A percentile compares a stretch with the other conserved stretches of the same genome.
phyloP scores from a whole-genome alignment of 2,797 vertebrate species.

The Parauchenoglanis ngamensis region DNA sequence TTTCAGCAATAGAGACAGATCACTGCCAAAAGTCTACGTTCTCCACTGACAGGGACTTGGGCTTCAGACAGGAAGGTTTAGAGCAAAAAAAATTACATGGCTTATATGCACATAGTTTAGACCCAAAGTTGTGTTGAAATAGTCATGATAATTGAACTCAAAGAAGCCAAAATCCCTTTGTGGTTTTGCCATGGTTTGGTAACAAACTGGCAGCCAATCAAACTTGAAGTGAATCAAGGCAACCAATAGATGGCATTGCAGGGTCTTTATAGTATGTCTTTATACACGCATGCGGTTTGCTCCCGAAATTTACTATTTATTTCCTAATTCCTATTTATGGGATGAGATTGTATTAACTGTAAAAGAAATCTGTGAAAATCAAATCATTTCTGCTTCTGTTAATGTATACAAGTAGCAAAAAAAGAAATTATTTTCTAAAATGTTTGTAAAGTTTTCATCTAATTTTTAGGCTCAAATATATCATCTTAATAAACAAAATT shows the following conservation, averaged over 20 bases:
- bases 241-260: conserved; percentile 28
- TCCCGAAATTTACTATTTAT: conserved; percentile 2
- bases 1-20: conserved; percentile 55
- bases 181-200: conserved; percentile 50
- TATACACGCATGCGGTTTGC: neutral
- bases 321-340: neutral
- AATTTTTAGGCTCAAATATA: neutral
- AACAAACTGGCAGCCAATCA: conserved; percentile 45
- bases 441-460: neutral
- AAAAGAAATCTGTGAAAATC: neutral
- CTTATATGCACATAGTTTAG: conserved; percentile 41
- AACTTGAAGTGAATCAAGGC: conserved; percentile 21
- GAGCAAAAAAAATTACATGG: conserved; percentile 44
- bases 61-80: conserved; percentile 48
- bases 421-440: neutral
- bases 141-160: conserved; percentile 50
- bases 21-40: conserved; percentile 53
- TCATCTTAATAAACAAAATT: neutral
- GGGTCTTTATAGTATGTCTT: conserved; percentile 6
- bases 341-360: conserved; percentile 11
- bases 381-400: neutral
- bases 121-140: conserved; percentile 52
- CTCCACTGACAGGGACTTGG: conserved; percentile 46
- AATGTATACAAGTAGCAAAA: neutral
- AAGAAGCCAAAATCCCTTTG: conserved; percentile 52